Evolutionary conservation across 1,140 invertebrate genomes (phyloP).

Genomic region (Latrodectus geometricus): DNA sequence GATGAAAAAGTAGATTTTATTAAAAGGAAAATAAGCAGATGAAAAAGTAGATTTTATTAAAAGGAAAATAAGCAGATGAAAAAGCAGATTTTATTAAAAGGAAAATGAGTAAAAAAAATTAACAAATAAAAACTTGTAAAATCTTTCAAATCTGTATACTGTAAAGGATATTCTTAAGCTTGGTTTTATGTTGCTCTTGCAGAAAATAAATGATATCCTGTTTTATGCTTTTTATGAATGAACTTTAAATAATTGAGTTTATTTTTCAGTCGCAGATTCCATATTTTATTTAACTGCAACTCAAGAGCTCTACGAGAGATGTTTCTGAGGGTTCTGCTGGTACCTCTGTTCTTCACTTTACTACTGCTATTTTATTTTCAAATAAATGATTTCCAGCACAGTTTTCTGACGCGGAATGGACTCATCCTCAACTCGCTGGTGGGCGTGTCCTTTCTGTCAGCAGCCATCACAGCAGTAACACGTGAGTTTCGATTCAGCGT

Average conservation of each 20-base stretch:
- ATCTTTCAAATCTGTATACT: too few species aligned
- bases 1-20: too few species aligned
- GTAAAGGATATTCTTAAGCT: too few species aligned
- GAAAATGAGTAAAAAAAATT: too few species aligned
- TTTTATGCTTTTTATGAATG: too few species aligned
- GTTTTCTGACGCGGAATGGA: slow-evolving; percentile 81
- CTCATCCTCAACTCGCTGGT: slow-evolving; percentile 84
- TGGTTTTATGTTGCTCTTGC: too few species aligned
- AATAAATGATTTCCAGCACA: slow-evolving; percentile 78
- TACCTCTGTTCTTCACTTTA: slow-evolving; percentile 83
- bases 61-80: too few species aligned
- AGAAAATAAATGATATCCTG: too few species aligned
- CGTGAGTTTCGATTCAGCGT: slow-evolving; percentile 55
- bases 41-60: too few species aligned
- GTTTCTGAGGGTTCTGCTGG: slow-evolving; percentile 77
- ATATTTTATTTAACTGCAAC: slow-evolving; percentile 74
- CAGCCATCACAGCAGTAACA: slow-evolving; percentile 80
- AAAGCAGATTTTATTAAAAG: too few species aligned
- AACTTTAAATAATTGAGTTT: background rate
- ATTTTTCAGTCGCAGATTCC: slow-evolving; percentile 62
- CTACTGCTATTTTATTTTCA: slow-evolving; percentile 83
- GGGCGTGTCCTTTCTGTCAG: slow-evolving; percentile 79
- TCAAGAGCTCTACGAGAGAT: slow-evolving; percentile 80
- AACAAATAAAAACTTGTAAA: too few species aligned
- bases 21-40: too few species aligned